A percentile compares a stretch with the other conserved stretches of the same genome.
phyloP scores from a whole-genome alignment of 2,888 invertebrate genomes.

The Synanthedon myopaeformis region DNA sequence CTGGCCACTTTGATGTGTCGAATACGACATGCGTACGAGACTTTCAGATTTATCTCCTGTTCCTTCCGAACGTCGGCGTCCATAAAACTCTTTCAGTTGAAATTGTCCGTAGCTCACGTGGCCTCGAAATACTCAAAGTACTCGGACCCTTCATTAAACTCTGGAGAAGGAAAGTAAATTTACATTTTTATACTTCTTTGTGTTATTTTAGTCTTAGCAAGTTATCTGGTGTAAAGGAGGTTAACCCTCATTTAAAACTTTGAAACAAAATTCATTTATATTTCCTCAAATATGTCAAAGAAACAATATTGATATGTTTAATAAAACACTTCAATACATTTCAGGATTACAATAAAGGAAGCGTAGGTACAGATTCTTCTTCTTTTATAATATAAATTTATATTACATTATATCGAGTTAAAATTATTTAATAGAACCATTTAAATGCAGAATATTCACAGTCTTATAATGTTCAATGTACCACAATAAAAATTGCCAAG shows the following conservation, averaged over 20 bases:
- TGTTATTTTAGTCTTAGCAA: background rate
- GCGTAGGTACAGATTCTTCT: conserved; percentile 3
- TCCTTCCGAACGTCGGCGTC: conserved; percentile 16
- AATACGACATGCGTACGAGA: conserved; percentile 14
- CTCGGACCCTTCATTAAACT: conserved; percentile 17
- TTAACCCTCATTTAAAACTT: background rate
- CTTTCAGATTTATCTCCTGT: conserved; percentile 18
- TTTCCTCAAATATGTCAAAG: background rate
- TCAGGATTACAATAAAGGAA: conserved; percentile 14
- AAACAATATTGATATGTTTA: background rate
- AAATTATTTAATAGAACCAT: too few species aligned
- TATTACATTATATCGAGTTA: too few species aligned
- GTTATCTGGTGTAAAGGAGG: background rate
- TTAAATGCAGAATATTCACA: too few species aligned
- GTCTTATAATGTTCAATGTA: too few species aligned
- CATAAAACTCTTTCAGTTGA: conserved; percentile 24
- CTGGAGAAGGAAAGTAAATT: conserved; percentile 21
- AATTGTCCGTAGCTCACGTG: conserved; percentile 15
- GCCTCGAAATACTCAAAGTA: conserved; percentile 12
- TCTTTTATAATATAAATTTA: background rate
- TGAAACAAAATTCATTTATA: conserved; percentile 1
- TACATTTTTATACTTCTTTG: conserved; percentile 20
- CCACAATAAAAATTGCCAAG: too few species aligned
- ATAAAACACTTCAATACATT: conserved; percentile 4
- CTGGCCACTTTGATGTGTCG: conserved; percentile 17